phyloP scores from a whole-genome alignment of 2,113 vertebrate species.

The Cottus gobio region DNA sequence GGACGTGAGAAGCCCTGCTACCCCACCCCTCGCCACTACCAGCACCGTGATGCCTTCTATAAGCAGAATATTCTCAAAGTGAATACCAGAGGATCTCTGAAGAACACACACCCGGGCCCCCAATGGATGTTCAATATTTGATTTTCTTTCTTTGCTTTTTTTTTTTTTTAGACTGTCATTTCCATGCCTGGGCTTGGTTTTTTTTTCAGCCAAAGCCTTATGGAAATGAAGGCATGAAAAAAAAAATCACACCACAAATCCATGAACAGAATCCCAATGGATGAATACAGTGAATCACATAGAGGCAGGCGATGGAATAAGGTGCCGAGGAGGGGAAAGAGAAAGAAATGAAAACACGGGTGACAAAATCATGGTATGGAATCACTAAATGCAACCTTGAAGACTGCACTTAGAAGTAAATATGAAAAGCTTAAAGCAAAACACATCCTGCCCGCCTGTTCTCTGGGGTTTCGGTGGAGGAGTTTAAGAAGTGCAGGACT shows the following conservation, averaged over 20 bases:
- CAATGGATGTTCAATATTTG: constrained; percentile 75
- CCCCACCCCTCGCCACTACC: constrained; percentile 43
- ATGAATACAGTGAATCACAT: constrained; percentile 6
- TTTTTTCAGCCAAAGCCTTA: constrained; percentile 43
- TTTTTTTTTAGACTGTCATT: constrained; percentile 39
- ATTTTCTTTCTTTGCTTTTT: constrained; percentile 49
- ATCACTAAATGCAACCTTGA: constrained; percentile 29
- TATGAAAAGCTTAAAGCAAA: constrained; percentile 30
- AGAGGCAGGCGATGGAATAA: neutral
- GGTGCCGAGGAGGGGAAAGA: neutral
- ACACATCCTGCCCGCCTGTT: constrained; percentile 11
- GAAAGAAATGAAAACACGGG: constrained; percentile 18
- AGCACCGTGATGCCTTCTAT: constrained; percentile 57
- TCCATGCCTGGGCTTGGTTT: constrained; percentile 38
- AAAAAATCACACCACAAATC: constrained; percentile 20
- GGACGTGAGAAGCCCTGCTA: constrained; percentile 59
- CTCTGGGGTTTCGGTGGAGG: constrained; percentile 39
- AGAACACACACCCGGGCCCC: constrained; percentile 56
- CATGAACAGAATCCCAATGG: constrained; percentile 32
- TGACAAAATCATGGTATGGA: constrained; percentile 19
- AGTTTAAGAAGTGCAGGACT: constrained; percentile 48
- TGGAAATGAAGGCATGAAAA: constrained; percentile 34
- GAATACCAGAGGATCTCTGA: constrained; percentile 66
- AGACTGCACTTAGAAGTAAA: constrained; percentile 13
- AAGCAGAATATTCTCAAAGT: constrained; percentile 75